phyloP scores from a whole-genome alignment of 2,113 vertebrate genomes.

The Engystomops pustulosus region DNA sequence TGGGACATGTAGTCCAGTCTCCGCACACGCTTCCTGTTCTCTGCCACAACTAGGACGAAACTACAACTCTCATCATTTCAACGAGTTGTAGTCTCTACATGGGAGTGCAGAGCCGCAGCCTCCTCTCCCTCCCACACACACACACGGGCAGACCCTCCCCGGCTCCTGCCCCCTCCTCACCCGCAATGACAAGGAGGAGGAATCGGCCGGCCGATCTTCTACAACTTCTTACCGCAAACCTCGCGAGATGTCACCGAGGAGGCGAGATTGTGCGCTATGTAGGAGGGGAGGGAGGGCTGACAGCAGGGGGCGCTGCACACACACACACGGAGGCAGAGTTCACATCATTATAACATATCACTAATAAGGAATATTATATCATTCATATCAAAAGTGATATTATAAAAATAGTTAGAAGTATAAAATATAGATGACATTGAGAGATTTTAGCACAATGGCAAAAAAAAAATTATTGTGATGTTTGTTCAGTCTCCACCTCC shows the following conservation, averaged over 20 bases:
- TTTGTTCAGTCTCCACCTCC: no score
- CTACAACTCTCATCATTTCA: background rate
- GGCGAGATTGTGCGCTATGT: background rate
- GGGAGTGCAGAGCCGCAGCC: background rate
- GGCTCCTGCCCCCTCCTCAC: constrained; percentile 32
- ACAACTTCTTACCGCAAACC: background rate
- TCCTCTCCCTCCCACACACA: background rate
- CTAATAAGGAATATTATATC: no score
- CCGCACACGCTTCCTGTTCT: background rate
- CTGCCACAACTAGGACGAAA: background rate
- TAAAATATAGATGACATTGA: no score
- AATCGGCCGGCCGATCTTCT: background rate
- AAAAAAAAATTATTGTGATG: no score
- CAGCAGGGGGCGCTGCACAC: background rate
- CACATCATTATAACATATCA: no score
- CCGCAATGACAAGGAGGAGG: constrained; percentile 16
- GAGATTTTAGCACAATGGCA: no score
- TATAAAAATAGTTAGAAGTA: no score
- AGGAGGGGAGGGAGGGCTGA: background rate
- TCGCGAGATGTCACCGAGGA: background rate
- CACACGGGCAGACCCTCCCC: background rate
- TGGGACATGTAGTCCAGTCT: constrained; percentile 6
- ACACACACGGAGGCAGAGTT: no score
- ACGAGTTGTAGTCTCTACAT: background rate
- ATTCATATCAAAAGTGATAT: no score